Base-by-base conservation (phyloP, 2,888 invertebrate species). In the Endotricha flammealis region DNA sequence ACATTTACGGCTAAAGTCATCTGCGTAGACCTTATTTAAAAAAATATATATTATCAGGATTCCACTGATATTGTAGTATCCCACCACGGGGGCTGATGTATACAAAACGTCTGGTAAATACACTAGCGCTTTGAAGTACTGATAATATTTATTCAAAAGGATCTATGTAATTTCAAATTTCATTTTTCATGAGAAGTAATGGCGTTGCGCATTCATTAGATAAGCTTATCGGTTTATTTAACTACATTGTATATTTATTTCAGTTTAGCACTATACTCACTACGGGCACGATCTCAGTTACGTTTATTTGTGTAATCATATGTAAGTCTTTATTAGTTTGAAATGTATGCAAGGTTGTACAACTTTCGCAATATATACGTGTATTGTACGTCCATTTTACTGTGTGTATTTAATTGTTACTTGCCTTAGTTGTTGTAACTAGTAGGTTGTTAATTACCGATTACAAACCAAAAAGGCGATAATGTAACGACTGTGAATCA, bases 261-360 rank as follows among this genome's bases (percentile, higher is more conserved):
- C 36, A 36, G 40, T 55, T 44, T 62, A 63, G 63, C 61, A 66
- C 64, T 56, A 57, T 64, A 65, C 68, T 75, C 68, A 71, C 64
- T 66, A 68, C 65, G 68, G 64, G 76, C 79, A 79, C 78, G 83
- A 85, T 85, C 83, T 85, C 83, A 83, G 64, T 77, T n/a, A 68
- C 52, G 56, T 61, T 67, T 68, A 60, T 65, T 56, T 64, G 59
- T 64, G 51, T 64, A 58, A 64, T 58, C 57, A 58, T 69, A 61
- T 73, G 61, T 78, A 68, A 71, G 66, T 71, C 60, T 57, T 64
- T 55, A 47, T 58, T 50, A 53, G 61, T 59, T 53, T 55, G 55
- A 35, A 29, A 49, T 60, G 54, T 55, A 43, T 56, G 57, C 50
- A 44, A 52, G 54, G 41, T 56, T 52, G 44, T 50, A 42, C 43